phyloP scores from a whole-genome alignment of 2,797 vertebrate genomes.

The Acanthurus lineatus region DNA sequence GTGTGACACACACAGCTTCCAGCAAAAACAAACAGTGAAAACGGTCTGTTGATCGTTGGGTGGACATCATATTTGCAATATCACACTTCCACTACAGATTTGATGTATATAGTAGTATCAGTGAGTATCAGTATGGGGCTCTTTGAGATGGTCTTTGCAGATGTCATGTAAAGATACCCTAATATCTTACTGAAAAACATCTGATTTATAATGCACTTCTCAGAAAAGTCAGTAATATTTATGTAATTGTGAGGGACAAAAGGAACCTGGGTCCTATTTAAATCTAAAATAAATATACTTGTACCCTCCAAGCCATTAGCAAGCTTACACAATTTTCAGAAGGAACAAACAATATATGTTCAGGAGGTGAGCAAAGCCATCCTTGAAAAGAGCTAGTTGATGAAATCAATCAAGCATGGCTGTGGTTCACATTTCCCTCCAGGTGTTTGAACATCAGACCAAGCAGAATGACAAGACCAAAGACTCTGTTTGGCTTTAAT shows the following conservation, averaged over 20 bases:
- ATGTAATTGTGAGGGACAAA: not conserved
- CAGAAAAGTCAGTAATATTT: not conserved
- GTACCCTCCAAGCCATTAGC: not conserved
- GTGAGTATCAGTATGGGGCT: not conserved
- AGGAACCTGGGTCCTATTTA: not conserved
- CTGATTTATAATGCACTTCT: not conserved
- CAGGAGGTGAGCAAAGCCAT: slow-evolving; percentile 18
- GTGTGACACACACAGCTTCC: too few species aligned
- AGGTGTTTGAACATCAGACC: slow-evolving; percentile 67
- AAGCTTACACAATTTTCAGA: not conserved
- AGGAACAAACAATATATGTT: slow-evolving; percentile 1
- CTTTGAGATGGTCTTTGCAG: not conserved
- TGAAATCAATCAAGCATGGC: slow-evolving; percentile 47
- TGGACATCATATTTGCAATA: too few species aligned
- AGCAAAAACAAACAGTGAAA: too few species aligned
- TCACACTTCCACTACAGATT: too few species aligned
- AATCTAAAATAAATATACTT: not conserved
- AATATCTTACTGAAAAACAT: not conserved
- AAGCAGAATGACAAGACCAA: slow-evolving; percentile 51
- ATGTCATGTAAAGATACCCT: not conserved
- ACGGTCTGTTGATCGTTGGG: too few species aligned
- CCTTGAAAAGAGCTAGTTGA: slow-evolving; percentile 3
- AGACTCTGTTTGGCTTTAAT: slow-evolving; percentile 41
- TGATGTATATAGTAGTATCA: too few species aligned
- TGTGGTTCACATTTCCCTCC: slow-evolving; percentile 43